These are phyloP conservation scores for Alosa sapidissima DNA, from an alignment of 2,797 vertebrate genomes.

Conservation along the genomic window DNA sequence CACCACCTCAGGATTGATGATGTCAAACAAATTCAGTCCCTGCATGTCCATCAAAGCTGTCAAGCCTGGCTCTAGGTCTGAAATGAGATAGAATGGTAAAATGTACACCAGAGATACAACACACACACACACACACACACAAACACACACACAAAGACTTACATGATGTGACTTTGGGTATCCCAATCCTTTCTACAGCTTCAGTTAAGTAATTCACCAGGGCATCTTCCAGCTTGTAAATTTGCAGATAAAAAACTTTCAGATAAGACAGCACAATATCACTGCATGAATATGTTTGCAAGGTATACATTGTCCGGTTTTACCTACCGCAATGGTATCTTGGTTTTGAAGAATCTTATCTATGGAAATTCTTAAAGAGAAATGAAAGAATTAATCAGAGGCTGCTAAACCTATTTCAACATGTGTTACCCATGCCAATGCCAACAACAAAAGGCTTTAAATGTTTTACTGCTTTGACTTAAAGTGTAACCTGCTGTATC, in stretches of 20 bases:
- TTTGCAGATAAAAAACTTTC: slow-evolving; percentile 28
- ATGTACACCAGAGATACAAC: background rate
- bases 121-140: slow-evolving; percentile 20
- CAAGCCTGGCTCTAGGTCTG: slow-evolving; percentile 73
- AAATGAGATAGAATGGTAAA: slow-evolving; percentile 54
- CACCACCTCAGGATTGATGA: slow-evolving; percentile 78
- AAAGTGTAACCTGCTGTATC: too few relatives aligned
- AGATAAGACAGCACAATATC: background rate
- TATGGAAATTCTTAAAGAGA: background rate
- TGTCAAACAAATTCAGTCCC: slow-evolving; percentile 76
- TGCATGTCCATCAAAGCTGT: slow-evolving; percentile 81
- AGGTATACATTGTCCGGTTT: background rate
- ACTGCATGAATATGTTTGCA: background rate
- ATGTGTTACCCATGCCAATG: background rate
- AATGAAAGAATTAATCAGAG: background rate
- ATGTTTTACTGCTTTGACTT: too few relatives aligned
- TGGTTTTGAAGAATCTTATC: slow-evolving; percentile 6
- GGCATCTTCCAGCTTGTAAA: slow-evolving; percentile 56
- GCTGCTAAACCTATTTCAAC: background rate
- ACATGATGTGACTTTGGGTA: slow-evolving; percentile 80
- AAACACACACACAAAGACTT: slow-evolving; percentile 69
- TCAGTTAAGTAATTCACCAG: slow-evolving; percentile 68
- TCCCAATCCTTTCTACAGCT: slow-evolving; percentile 68
- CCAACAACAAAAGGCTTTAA: too few relatives aligned
- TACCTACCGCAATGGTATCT: background rate